phyloP scores from a whole-genome alignment of 2,113 vertebrate species.

The Pogona vitticeps region DNA sequence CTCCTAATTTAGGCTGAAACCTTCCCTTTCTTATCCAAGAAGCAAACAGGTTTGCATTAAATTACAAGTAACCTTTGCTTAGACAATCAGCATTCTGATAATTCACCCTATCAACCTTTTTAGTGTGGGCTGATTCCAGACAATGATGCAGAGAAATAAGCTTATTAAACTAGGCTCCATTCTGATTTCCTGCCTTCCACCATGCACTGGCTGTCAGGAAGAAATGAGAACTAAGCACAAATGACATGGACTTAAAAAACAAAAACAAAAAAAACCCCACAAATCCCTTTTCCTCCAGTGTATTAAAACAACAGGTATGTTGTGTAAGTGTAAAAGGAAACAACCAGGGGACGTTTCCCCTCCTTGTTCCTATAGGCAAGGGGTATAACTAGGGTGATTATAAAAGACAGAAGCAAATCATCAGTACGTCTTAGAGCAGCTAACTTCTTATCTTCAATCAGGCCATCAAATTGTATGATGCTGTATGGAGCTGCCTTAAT shows the following conservation, averaged over 20 bases:
- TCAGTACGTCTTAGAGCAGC: not conserved
- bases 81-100: not conserved
- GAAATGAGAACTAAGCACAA: not conserved
- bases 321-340: not conserved
- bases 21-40: not conserved
- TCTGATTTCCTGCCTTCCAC: not conserved
- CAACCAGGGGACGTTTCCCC: not conserved
- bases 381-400: not conserved
- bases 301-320: not conserved
- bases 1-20: conserved; percentile 10
- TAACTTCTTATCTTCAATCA: not conserved
- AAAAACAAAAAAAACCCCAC: no score
- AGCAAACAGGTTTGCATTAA: not conserved
- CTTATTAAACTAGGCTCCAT: not conserved
- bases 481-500: not conserved
- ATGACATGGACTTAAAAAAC: not conserved
- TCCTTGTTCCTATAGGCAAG: not conserved
- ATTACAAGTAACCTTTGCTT: not conserved
- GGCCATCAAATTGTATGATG: not conserved
- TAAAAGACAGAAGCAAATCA: not conserved
- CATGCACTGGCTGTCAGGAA: not conserved
- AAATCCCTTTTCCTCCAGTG: not conserved
- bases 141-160: fast-evolving
- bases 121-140: not conserved
- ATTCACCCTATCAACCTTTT: not conserved